phyloP scores from a whole-genome alignment of 2,888 invertebrate genomes.

The Cheilosia scutellata region DNA sequence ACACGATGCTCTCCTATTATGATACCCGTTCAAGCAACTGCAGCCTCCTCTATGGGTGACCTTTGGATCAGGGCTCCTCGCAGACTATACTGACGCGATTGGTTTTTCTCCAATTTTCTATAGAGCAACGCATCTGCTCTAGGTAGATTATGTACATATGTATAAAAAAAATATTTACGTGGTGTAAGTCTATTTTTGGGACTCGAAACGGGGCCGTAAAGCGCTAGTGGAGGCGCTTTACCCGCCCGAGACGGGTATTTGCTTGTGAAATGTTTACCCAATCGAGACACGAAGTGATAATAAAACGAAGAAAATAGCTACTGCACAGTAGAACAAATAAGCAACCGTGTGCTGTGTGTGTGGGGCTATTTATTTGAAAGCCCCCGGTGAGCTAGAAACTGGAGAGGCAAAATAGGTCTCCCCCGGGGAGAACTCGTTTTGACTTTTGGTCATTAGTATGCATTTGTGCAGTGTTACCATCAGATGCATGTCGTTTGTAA shows the following conservation, averaged over 20 bases:
- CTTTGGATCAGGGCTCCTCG: constrained; percentile 70
- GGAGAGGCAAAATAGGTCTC: neutral
- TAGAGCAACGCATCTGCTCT: constrained; percentile 50
- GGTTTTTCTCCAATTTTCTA: constrained; percentile 47
- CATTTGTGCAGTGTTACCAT: constrained; percentile 2
- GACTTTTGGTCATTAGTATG: neutral
- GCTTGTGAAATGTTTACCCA: constrained; percentile 68
- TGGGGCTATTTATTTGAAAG: constrained; percentile 53
- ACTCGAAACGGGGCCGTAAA: constrained; percentile 67
- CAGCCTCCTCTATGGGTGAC: constrained; percentile 54
- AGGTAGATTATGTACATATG: neutral
- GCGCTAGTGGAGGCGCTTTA: constrained; percentile 39
- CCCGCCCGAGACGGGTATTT: constrained; percentile 35
- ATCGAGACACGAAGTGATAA: constrained; percentile 64
- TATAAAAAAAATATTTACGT: constrained; percentile 39
- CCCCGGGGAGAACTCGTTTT: constrained; percentile 12
- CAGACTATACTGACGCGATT: constrained; percentile 6
- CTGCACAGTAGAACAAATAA: constrained; percentile 50
- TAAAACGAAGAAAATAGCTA: constrained; percentile 57
- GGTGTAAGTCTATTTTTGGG: constrained; percentile 72
- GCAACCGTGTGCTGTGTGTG: constrained; percentile 34
- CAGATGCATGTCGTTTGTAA: no score
- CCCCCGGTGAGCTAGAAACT: constrained; percentile 44
- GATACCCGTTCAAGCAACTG: constrained; percentile 17
- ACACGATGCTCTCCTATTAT: constrained; percentile 24